These are phyloP conservation scores for Malacosoma neustria DNA, from an alignment of 2,888 invertebrate species.

Conservation along the genomic window DNA sequence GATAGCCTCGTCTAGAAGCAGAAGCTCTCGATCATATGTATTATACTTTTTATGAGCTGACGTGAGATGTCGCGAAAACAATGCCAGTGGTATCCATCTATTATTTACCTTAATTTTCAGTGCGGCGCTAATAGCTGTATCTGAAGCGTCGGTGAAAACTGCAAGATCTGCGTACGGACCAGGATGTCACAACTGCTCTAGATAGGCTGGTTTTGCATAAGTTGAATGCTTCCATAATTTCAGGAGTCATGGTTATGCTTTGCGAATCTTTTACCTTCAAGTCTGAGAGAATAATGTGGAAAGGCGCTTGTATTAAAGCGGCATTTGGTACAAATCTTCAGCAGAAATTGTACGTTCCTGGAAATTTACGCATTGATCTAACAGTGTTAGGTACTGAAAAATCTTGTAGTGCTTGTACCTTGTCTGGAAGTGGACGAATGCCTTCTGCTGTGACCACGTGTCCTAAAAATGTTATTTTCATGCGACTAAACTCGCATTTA, in stretches of 20 bases:
- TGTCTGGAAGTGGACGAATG: conserved; percentile 1
- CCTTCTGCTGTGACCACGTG: neutral
- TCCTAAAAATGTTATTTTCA: conserved; percentile 4
- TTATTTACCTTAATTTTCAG: conserved; percentile 27
- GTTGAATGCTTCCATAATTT: conserved; percentile 6
- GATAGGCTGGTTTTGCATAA: conserved; percentile 5
- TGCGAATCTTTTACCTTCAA: conserved; percentile 7
- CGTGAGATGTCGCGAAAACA: conserved; percentile 31
- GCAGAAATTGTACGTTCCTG: conserved; percentile 18
- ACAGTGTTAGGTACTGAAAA: conserved; percentile 14
- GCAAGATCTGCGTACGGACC: neutral
- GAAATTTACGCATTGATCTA: conserved; percentile 8
- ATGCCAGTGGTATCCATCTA: conserved; percentile 31
- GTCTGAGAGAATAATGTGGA: conserved; percentile 7
- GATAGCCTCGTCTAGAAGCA: conserved; percentile 33
- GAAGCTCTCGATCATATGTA: conserved; percentile 36
- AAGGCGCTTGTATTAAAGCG: conserved; percentile 10
- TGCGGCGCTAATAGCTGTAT: conserved; percentile 30
- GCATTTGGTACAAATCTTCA: conserved; percentile 11
- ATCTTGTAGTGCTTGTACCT: conserved; percentile 17
- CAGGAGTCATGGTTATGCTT: conserved; percentile 6
- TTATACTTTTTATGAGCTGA: conserved; percentile 26
- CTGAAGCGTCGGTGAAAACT: neutral
- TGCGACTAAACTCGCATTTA: conserved; percentile 4
- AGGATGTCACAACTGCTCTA: neutral